Conservation (phyloP, 2,888 invertebrate genomes). For the Hymenopus coronatus region DNA sequence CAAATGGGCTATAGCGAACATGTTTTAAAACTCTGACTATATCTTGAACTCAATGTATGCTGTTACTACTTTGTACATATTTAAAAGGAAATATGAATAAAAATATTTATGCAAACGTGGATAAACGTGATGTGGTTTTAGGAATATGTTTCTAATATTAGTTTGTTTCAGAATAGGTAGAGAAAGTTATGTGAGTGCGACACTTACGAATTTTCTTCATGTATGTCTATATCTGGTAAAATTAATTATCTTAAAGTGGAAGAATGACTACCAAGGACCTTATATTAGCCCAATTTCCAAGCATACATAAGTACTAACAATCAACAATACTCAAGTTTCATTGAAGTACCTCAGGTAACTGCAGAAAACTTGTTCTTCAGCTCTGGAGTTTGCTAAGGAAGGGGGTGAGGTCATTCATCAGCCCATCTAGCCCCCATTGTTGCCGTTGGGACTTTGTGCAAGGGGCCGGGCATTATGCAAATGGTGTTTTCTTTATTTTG, state of each 20-base stretch:
- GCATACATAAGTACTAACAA: not conserved
- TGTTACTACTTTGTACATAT: too few relatives aligned
- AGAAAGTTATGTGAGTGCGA: too few relatives aligned
- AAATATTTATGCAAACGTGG: too few relatives aligned
- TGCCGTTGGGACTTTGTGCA: slow-evolving; percentile 16
- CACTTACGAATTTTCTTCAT: too few relatives aligned
- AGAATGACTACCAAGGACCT: not conserved
- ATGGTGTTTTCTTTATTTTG: slow-evolving; percentile 30
- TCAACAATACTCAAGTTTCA: not conserved
- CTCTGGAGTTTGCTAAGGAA: not conserved
- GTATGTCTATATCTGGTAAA: not conserved
- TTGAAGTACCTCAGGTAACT: not conserved
- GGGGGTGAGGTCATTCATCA: slow-evolving; percentile 30
- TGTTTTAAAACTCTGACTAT: too few relatives aligned
- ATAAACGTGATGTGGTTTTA: too few relatives aligned
- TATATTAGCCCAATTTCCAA: not conserved
- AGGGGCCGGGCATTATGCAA: slow-evolving; percentile 30
- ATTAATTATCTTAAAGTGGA: too few relatives aligned
- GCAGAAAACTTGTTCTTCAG: not conserved
- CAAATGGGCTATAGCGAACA: too few relatives aligned
- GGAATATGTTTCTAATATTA: too few relatives aligned
- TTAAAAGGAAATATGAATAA: too few relatives aligned
- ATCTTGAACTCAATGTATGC: too few relatives aligned
- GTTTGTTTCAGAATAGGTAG: too few relatives aligned
- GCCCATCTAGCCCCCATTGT: slow-evolving; percentile 25